These are phyloP conservation scores for Stylophora pistillata DNA, from an alignment of 64 coral and sea anemone genomes.

Conservation along the genomic window DNA sequence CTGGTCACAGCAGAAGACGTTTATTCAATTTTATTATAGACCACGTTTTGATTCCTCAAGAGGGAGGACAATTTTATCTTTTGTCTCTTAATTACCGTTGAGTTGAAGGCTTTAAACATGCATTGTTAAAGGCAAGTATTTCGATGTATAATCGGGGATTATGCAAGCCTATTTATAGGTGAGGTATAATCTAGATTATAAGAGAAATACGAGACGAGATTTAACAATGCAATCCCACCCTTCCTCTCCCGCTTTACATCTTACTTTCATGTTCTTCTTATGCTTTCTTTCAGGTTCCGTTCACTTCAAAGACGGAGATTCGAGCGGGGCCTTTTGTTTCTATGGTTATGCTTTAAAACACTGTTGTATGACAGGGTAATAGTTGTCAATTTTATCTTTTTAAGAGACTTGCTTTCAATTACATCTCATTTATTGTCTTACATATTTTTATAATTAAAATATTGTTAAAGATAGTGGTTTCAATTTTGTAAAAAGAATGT, in stretches of 20 bases:
- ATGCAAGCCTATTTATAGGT: slow-evolving; percentile 60
- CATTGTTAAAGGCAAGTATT: slow-evolving; percentile 61
- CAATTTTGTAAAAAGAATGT: no score
- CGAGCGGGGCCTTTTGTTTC: no score
- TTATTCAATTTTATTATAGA: slow-evolving; percentile 54
- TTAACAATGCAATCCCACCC: slow-evolving; percentile 5
- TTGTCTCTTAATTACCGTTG: background rate
- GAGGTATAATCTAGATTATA: slow-evolving; percentile 47
- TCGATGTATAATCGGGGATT: slow-evolving; percentile 66
- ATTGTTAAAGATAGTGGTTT: no score
- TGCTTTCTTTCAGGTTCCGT: no score
- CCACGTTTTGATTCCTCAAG: slow-evolving; percentile 1
- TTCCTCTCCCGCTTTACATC: background rate
- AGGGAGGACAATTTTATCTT: slow-evolving; percentile 42
- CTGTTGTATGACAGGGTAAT: no score
- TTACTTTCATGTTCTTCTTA: background rate
- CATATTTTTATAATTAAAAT: no score
- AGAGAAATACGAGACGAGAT: background rate
- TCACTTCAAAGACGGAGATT: no score
- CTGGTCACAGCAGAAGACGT: slow-evolving; percentile 48
- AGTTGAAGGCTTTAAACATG: slow-evolving; percentile 50
- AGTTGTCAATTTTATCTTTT: no score
- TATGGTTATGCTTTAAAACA: no score
- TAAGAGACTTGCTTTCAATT: no score
- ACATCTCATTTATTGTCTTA: no score